phyloP scores from a whole-genome alignment of 2,113 vertebrate genomes.

The Psilopsiagon aurifrons region DNA sequence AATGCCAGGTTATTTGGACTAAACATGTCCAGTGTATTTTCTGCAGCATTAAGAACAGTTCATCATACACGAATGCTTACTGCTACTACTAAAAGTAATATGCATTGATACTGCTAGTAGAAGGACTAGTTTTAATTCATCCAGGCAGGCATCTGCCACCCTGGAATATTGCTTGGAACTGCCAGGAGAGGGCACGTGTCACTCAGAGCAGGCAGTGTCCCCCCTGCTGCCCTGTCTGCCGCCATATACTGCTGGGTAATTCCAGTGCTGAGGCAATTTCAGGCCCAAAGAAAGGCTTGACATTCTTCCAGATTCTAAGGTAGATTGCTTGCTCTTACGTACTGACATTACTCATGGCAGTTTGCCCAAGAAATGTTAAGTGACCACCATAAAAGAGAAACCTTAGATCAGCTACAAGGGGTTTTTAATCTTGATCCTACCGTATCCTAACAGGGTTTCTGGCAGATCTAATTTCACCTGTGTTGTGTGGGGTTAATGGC shows the following conservation, averaged over 20 bases:
- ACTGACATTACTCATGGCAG: background rate
- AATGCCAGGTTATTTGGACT: background rate
- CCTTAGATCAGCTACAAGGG: background rate
- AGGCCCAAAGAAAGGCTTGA: background rate
- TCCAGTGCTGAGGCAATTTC: background rate
- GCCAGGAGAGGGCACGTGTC: constrained; percentile 18
- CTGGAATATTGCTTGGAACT: background rate
- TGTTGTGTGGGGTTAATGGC: background rate
- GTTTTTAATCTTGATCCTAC: background rate
- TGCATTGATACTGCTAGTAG: background rate
- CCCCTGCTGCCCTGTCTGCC: background rate
- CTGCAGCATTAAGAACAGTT: background rate
- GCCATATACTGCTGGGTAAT: background rate
- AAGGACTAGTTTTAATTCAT: background rate
- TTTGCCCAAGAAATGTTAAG: background rate
- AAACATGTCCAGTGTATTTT: background rate
- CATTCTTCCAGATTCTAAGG: background rate
- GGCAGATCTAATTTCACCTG: background rate
- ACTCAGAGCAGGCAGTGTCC: rapidly evolving
- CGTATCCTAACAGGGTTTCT: background rate
- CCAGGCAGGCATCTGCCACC: background rate
- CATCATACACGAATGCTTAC: background rate
- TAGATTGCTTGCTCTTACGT: background rate
- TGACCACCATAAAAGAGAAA: background rate
- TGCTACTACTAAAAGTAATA: background rate